Conservation (phyloP, 2,888 invertebrate species). For the Noctua fimbriata region DNA sequence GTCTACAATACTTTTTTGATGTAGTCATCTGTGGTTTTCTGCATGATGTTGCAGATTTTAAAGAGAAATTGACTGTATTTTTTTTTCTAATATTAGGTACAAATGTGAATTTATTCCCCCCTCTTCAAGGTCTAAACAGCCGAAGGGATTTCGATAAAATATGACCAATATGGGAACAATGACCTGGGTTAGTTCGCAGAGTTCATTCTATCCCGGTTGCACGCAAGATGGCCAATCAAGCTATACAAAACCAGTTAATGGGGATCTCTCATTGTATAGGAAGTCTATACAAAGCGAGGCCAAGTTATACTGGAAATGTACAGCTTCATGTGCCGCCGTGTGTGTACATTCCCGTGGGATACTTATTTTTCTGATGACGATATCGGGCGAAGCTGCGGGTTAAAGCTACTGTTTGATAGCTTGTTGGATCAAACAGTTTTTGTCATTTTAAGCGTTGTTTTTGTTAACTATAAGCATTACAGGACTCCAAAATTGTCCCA, state of each 20-base stretch:
- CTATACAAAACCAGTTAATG: no score
- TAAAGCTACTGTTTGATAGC: background rate
- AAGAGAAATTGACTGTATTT: background rate
- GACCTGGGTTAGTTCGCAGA: background rate
- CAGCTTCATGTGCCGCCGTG: no score
- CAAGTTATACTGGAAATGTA: no score
- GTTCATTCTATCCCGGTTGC: no score
- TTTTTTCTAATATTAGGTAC: background rate
- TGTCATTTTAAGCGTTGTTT: background rate
- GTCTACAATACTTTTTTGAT: background rate
- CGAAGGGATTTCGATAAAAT: no score
- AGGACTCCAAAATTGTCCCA: background rate
- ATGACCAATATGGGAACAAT: background rate
- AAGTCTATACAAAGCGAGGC: no score
- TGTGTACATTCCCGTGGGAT: background rate
- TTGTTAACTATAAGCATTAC: background rate
- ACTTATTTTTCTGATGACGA: no score
- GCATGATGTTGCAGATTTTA: background rate
- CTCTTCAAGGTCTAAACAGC: background rate
- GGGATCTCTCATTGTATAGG: no score
- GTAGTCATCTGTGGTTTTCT: background rate
- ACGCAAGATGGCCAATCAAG: no score
- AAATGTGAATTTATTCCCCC: background rate
- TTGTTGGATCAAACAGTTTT: background rate
- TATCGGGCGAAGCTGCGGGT: background rate